Evolutionary conservation across 2,113 vertebrate genomes (phyloP).

Genomic region (Microcebus jonahi): DNA sequence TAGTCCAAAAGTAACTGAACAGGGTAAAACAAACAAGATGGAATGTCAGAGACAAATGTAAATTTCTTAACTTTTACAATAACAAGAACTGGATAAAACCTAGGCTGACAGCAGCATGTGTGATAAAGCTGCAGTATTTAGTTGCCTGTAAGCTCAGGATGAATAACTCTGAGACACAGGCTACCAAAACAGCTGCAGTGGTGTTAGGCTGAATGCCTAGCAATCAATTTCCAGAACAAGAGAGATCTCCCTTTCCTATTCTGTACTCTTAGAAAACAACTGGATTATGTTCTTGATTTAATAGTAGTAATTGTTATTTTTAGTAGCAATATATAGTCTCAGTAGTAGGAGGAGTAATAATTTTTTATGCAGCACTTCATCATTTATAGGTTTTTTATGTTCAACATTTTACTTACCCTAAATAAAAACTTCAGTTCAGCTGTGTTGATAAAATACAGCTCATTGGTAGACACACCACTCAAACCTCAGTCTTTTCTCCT

Average conservation of each 20-base stretch:
- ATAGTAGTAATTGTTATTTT: not conserved
- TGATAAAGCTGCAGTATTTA: not conserved
- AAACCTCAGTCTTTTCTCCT: not conserved
- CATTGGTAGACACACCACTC: not conserved
- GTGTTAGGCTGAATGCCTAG: not conserved
- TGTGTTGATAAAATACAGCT: not conserved
- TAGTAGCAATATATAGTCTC: not conserved
- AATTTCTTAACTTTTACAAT: conserved; percentile 9
- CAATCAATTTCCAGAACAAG: not conserved
- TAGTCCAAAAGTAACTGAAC: conserved; percentile 26
- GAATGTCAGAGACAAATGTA: conserved; percentile 54
- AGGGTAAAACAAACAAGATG: not conserved
- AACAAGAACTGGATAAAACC: conserved; percentile 1
- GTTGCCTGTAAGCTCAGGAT: not conserved
- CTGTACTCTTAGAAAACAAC: not conserved
- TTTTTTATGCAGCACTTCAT: not conserved
- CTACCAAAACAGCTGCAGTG: rapidly evolving
- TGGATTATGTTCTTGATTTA: conserved; percentile 21
- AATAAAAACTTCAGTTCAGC: not conserved
- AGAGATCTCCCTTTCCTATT: not conserved
- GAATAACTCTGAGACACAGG: not conserved
- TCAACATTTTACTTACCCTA: conserved; percentile 30
- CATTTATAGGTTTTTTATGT: conserved; percentile 3
- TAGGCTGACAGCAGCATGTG: not conserved
- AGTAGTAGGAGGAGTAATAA: not conserved